Base-by-base conservation (phyloP, 2,888 invertebrate species). In the Chrysolina americana region DNA sequence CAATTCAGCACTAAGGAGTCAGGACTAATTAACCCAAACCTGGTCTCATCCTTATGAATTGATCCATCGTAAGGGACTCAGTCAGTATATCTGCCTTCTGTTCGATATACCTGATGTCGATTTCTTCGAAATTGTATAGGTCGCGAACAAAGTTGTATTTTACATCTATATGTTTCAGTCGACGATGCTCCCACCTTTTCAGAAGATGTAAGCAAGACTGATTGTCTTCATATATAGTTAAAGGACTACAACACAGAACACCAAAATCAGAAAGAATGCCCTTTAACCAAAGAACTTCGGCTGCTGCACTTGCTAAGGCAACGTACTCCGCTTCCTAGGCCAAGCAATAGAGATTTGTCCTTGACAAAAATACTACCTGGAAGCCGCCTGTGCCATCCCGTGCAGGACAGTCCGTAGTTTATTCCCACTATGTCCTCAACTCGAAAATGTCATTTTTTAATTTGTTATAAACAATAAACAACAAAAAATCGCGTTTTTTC, bases 281-380 rank as follows among this genome's bases (percentile, higher is more conserved):
- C n/a, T n/a, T n/a, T n/a, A n/a, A n/a, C n/a, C n/a, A n/a, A n/a
- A n/a, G n/a, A 44, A 28, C 28, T 44, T 44, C 44, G 4, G 47
- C 47, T 10, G 76, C 80, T 10, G 80, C 81, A 36, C 66, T 76
- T 17, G 81, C 76, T 19, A 84, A 68, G 0, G 85, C 82, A 8
- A 84, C 73, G 73, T 84, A 84, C 73, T n/a, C 83, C 6, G 85
- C 82, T 74, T 85, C 85, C 9, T 84, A 17, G 85, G 84, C 0
- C 84, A 65, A 1, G 83, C n/a, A 8, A 84, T 82, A n/a, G n/a
- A n/a, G n/a, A n/a, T n/a, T n/a, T n/a, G n/a, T n/a, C n/a, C n/a
- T n/a, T n/a, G n/a, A n/a, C n/a, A n/a, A n/a, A n/a, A n/a, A n/a
- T n/a, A n/a, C n/a, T n/a, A n/a, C n/a, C n/a, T n/a, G n/a, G n/a